phyloP scores from a whole-genome alignment of 2,888 invertebrate species.

The Lasioglossum morio region DNA sequence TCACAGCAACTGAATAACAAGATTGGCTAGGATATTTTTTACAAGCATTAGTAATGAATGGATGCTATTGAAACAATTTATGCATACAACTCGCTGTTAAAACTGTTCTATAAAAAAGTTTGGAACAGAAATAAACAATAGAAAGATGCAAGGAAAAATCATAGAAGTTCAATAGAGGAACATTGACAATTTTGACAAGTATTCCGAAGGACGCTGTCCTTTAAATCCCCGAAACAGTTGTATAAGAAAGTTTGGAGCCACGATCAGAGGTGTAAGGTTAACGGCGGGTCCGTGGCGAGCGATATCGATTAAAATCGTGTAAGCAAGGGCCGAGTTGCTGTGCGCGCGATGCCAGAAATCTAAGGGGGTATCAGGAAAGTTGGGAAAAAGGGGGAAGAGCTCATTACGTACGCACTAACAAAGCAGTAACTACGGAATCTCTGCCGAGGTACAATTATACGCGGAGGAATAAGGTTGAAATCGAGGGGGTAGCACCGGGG shows the following conservation, averaged over 20 bases:
- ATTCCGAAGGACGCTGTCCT: too few relatives aligned
- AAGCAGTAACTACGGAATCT: conserved; percentile 73
- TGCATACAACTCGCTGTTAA: too few relatives aligned
- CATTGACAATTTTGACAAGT: background rate
- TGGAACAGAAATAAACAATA: background rate
- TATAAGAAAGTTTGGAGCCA: background rate
- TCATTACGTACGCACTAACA: conserved; percentile 46
- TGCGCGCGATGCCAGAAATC: background rate
- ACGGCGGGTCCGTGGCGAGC: background rate
- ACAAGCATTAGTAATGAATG: background rate
- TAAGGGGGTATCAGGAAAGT: conserved; percentile 29
- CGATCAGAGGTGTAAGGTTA: background rate
- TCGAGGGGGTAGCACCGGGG: conserved; percentile 56
- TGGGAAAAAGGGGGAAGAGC: conserved; percentile 6
- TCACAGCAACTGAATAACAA: background rate
- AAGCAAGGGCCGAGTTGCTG: background rate
- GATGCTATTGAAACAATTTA: background rate
- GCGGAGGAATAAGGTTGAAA: conserved; percentile 67
- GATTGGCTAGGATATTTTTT: background rate
- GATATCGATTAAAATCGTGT: conserved; percentile 1
- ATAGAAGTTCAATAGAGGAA: background rate
- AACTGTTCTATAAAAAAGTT: background rate
- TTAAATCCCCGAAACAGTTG: too few relatives aligned
- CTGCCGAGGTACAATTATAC: conserved; percentile 75
- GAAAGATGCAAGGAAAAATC: background rate